These are phyloP conservation scores for Asobara japonica DNA, from an alignment of 1,140 invertebrate species.

Conservation along the genomic window DNA sequence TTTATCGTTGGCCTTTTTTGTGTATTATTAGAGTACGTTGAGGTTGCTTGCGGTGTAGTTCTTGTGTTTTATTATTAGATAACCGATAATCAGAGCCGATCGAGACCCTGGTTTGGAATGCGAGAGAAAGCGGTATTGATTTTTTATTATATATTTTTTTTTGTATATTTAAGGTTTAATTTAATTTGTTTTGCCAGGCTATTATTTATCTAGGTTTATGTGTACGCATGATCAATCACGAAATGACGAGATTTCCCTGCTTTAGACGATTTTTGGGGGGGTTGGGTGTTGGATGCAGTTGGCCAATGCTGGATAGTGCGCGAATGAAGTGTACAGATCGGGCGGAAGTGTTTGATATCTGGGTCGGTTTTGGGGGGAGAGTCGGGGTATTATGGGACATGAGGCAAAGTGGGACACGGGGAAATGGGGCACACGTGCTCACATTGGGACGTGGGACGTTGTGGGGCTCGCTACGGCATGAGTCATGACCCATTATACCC, in stretches of 20 bases:
- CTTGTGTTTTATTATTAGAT: conserved; percentile 27
- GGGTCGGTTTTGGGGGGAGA: no score
- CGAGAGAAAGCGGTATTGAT: conserved; percentile 23
- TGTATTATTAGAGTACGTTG: conserved; percentile 31
- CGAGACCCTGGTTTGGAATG: background rate
- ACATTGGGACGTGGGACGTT: no score
- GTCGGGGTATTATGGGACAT: no score
- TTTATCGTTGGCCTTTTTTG: conserved; percentile 30
- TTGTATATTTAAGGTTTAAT: background rate
- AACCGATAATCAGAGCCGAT: background rate
- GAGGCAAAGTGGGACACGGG: no score
- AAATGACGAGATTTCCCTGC: background rate
- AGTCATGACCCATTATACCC: no score
- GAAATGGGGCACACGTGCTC: no score
- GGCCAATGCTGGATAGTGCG: no score
- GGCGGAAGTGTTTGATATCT: no score
- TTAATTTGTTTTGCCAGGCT: no score
- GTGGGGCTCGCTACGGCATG: no score
- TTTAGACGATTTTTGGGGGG: background rate
- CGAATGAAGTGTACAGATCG: no score
- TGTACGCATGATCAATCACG: background rate
- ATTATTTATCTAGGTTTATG: background rate
- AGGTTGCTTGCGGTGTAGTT: conserved; percentile 63
- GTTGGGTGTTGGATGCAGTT: no score
- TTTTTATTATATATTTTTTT: conserved; percentile 22